Evolutionary conservation across 2,888 invertebrate genomes (phyloP).

Genomic region (Meganola albula): DNA sequence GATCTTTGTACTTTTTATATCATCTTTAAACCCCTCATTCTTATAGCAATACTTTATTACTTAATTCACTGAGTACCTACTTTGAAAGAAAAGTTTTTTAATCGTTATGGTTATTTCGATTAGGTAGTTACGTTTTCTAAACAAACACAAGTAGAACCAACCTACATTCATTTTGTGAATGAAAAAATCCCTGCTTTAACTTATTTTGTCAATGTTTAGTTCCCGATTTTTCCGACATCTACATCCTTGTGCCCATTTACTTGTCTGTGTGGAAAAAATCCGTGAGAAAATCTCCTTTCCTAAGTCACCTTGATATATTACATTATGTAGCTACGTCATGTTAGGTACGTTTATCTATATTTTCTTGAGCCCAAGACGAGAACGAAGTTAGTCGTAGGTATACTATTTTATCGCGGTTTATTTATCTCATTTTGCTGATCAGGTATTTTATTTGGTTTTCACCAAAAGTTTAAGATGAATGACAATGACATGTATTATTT

Average conservation of each 20-base stretch:
- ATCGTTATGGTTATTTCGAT: constrained; percentile 16
- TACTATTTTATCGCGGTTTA: too few species aligned
- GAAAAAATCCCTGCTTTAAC: constrained; percentile 14
- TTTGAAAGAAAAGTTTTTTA: constrained; percentile 19
- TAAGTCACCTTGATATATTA: constrained; percentile 28
- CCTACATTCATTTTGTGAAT: constrained; percentile 7
- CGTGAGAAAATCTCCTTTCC: constrained; percentile 28
- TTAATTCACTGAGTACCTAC: constrained; percentile 22
- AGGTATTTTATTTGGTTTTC: too few species aligned
- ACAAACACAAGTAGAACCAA: too few species aligned
- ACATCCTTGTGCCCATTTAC: constrained; percentile 25
- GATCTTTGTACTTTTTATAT: constrained; percentile 56
- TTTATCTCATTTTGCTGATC: too few species aligned
- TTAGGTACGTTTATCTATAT: too few species aligned
- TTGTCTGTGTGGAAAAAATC: constrained; percentile 30
- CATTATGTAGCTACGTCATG: constrained; percentile 28
- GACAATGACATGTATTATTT: too few species aligned
- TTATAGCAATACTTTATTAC: constrained; percentile 43
- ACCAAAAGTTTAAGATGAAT: too few species aligned
- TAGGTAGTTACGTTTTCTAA: too few species aligned
- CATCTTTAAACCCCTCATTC: constrained; percentile 49
- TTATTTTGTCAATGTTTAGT: constrained; percentile 20
- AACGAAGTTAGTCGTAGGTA: too few species aligned
- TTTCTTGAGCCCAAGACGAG: too few species aligned
- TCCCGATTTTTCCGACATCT: constrained; percentile 18